Percentiles rank a stretch among this genome's conserved stretches.
phyloP scores from a whole-genome alignment of 2,888 invertebrate genomes.

The Callyntrura guangdongensis region DNA sequence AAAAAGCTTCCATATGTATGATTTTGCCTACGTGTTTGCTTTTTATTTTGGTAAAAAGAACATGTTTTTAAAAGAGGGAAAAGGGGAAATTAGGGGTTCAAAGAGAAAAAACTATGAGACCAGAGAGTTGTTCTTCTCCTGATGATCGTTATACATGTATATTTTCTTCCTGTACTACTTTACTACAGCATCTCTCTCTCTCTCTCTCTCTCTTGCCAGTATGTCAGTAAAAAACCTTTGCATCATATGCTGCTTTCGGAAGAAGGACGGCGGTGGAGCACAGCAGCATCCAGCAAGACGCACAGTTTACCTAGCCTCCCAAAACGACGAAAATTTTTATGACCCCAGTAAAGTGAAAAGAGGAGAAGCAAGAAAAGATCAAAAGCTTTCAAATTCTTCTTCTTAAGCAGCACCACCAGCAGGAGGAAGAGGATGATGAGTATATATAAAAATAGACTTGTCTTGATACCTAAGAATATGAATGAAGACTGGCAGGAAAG shows the following conservation, averaged over 20 bases:
- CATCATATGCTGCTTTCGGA: not conserved
- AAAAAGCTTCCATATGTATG: constrained; percentile 22
- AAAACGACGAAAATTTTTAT: constrained; percentile 45
- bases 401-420: not conserved
- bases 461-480: not conserved
- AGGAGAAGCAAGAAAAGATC: constrained; percentile 39
- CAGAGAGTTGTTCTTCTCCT: not conserved
- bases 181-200: no score
- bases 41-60: constrained; percentile 42
- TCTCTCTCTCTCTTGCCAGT: no score
- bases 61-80: constrained; percentile 36
- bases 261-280: not conserved
- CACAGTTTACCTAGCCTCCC: constrained; percentile 40
- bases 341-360: constrained; percentile 46
- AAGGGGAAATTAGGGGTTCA: constrained; percentile 43
- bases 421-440: not conserved
- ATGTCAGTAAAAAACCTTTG: constrained; percentile 10
- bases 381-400: constrained; percentile 55
- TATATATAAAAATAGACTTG: not conserved
- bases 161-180: constrained; percentile 30
- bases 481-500: not conserved
- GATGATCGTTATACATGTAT: constrained; percentile 11
- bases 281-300: constrained; percentile 32
- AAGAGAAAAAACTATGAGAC: constrained; percentile 20
- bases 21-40: not conserved